Evolutionary conservation across 2,113 vertebrate genomes (phyloP).

Genomic region (Tachysurus fulvidraco): DNA sequence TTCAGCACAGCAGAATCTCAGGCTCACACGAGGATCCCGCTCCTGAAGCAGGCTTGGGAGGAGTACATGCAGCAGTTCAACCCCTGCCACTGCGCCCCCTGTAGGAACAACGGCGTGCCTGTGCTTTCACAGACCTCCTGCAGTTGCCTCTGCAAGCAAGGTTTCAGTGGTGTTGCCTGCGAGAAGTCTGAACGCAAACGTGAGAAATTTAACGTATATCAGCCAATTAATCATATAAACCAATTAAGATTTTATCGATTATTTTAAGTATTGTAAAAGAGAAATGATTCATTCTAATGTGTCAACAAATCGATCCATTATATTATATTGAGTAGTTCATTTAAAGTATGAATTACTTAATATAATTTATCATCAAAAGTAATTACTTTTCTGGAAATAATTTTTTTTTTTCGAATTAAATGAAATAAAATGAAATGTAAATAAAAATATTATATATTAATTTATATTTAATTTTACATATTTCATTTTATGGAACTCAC

Average conservation of each 20-base stretch:
- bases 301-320: background rate
- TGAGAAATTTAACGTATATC: conserved; percentile 36
- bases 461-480: too few relatives aligned
- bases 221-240: too few relatives aligned
- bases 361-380: too few relatives aligned
- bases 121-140: conserved; percentile 74
- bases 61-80: conserved; percentile 83
- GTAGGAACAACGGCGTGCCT: conserved; percentile 79
- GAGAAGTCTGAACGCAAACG: conserved; percentile 64
- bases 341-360: background rate
- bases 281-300: background rate
- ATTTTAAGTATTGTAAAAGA: background rate
- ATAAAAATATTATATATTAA: too few relatives aligned
- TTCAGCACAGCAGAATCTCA: conserved; percentile 68
- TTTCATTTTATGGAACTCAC: too few relatives aligned
- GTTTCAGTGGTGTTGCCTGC: conserved; percentile 76
- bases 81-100: conserved; percentile 82
- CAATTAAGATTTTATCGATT: too few relatives aligned
- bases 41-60: conserved; percentile 75
- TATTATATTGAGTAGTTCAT: background rate
- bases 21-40: conserved; percentile 66
- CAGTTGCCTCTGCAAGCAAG: conserved; percentile 74
- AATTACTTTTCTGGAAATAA: too few relatives aligned
- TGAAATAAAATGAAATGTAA: too few relatives aligned
- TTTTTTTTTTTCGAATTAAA: too few relatives aligned